Evolutionary conservation across 2,888 invertebrate species (phyloP), one percentile per base, ranked within the genome.

Genomic region (Cylindroiulus punctatus): DNA sequence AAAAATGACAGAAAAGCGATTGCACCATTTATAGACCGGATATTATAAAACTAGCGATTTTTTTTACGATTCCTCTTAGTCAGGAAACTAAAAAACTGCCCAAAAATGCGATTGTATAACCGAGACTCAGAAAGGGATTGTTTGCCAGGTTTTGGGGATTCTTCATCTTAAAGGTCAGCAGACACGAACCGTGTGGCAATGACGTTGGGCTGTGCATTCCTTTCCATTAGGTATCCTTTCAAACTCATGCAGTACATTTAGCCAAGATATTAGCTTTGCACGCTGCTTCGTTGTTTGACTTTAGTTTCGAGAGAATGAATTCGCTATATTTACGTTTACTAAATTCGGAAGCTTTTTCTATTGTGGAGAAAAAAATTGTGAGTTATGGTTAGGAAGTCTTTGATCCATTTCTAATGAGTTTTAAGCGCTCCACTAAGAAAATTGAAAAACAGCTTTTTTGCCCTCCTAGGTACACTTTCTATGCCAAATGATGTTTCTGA

Each of bases 21-120:
- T 65, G 65, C 65, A 65, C 65, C 65, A 65, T 65, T 65, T 65
- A 65, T 65, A 65, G 65, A 65, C 65, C 26, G 65, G 26, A 65
- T 65, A 65, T 65, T 65, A 65, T 65, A 65, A 65, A 26, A 26
- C 65, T 26, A 65, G 26, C 65, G 65, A 65, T n/a, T 65, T 65
- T 57, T 65, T 65, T 65, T 26, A 65, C n/a, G 65, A 65, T 65
- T 26, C 12, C 26, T 65, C 65, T 65, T 12, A 65, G 22, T 65
- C 65, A 65, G 65, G 65, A 65, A 52, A 52, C 52, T 0, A n/a
- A 52, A 65, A 65, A 65, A 65, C 17, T 65, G 65, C 26, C 65
- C 65, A 26, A 65, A 65, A 65, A 65, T 65, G 8, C 26, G 26
- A 26, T 65, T 65, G 26, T 26, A 65, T 65, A 65, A 65, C 26